phyloP scores from a whole-genome alignment of 2,888 invertebrate species.

The Laothoe populi region DNA sequence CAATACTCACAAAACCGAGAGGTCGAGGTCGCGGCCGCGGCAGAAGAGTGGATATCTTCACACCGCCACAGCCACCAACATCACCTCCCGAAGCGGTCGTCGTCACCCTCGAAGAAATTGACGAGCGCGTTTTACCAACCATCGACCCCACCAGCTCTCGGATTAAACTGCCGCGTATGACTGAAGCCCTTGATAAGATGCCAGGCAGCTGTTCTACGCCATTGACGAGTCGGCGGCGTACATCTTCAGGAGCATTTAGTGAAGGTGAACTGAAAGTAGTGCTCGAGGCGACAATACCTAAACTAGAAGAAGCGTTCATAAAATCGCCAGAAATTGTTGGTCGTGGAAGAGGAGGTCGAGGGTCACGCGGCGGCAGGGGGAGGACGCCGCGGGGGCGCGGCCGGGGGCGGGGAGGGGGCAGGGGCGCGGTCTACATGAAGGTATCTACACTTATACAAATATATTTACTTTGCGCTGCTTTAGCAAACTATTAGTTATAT shows the following conservation, averaged over 20 bases:
- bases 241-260: conserved; percentile 53
- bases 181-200: conserved; percentile 75
- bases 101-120: conserved; percentile 31
- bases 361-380: conserved; percentile 50
- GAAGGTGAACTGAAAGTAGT: conserved; percentile 55
- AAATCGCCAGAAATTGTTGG: conserved; percentile 55
- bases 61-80: conserved; percentile 27
- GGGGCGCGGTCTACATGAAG: conserved; percentile 66
- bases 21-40: conserved; percentile 73
- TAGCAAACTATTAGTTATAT: neutral
- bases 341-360: conserved; percentile 45
- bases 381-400: conserved; percentile 61
- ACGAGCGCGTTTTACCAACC: conserved; percentile 33
- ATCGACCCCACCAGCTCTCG: conserved; percentile 78
- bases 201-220: conserved; percentile 66
- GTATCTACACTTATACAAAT: conserved; percentile 34
- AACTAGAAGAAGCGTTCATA: conserved; percentile 56
- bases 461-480: neutral
- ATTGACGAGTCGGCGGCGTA: conserved; percentile 62
- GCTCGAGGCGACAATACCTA: conserved; percentile 43
- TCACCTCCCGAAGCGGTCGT: conserved; percentile 31
- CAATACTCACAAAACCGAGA: conserved; percentile 67
- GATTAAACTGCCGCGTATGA: conserved; percentile 77
- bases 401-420: conserved; percentile 72
- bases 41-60: neutral